Evolutionary conservation across 2,113 vertebrate species (phyloP), one percentile per base, ranked within the genome.

Genomic region (Marcusenius ussheri): DNA sequence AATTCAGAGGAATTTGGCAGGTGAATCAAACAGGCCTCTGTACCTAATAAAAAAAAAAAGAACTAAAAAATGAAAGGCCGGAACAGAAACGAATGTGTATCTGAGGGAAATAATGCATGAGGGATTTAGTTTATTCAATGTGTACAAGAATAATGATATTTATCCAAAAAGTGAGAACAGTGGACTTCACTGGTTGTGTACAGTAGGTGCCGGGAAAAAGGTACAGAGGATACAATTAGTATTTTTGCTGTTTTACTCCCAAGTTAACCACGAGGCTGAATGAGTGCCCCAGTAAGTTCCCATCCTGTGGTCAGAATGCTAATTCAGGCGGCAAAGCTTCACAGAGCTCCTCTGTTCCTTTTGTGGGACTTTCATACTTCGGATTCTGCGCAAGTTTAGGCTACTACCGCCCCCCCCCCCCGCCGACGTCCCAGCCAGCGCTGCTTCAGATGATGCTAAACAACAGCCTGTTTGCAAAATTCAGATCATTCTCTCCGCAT

Each of bases 231-330:
- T 51, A 31, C 21, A 86, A 21, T 13, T 47, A 47, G 7, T 46
- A 47, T 4, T 84, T 84, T 85, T 83, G 58, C 87, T 42, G 6
- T 45, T 47, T 66, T 31, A 80, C 88, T 47, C 74, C 47, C 3
- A 42, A 50, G 62, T 51, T 91, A 91, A 91, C 91, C 89, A 56
- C n/a, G n/a, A 56, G 89, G 50, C 24, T 89, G 56, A 89, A 83
- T 88, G 91, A 93, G 89, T 47, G 88, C 17, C 88, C 90, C 90
- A 91, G 90, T 91, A 89, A 92, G 85, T 92, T 88, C 51, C 89
- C 86, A 50, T 66, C 88, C 90, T 77, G 87, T 31, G 88, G 89
- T 51, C 89, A 51, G 77, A 90, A 90, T 86, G 91, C 80, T 92
- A 89, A 92, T 92, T 91, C 86, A 70, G 15, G 90, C 74, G 1